Evolutionary conservation across 2,797 vertebrate species (phyloP).

Genomic region (Rhinichthys osculus): DNA sequence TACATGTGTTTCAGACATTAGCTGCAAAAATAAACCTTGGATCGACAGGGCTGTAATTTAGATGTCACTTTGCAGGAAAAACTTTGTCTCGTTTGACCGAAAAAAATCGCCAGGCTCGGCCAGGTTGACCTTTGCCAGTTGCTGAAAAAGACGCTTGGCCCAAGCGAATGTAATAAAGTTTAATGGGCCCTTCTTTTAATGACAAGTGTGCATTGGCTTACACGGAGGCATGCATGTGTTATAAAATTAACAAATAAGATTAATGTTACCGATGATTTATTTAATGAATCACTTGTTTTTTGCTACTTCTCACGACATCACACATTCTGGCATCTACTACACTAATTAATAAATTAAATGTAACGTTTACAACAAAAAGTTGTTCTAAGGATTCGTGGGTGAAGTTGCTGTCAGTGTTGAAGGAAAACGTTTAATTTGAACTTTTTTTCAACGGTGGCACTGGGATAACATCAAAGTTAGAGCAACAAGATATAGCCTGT

Average conservation of each 20-base stretch:
- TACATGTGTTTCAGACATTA: slow-evolving; percentile 62
- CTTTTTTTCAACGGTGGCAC: not conserved
- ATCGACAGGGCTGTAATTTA: slow-evolving; percentile 57
- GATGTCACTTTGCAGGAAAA: slow-evolving; percentile 49
- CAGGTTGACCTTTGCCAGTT: slow-evolving; percentile 32
- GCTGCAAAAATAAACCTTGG: slow-evolving; percentile 65
- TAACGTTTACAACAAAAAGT: slow-evolving; percentile 1
- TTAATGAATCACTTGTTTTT: slow-evolving; percentile 20
- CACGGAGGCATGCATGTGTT: not conserved
- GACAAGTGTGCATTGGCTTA: slow-evolving; percentile 14
- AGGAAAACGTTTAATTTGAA: not conserved
- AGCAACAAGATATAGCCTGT: slow-evolving; percentile 21
- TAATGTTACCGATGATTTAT: not conserved
- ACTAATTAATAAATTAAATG: slow-evolving; percentile 6
- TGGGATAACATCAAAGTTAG: slow-evolving; percentile 22
- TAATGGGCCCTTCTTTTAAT: slow-evolving; percentile 33
- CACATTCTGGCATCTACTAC: not conserved
- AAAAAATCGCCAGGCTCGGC: slow-evolving; percentile 29
- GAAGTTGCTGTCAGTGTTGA: slow-evolving; percentile 22
- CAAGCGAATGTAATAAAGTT: slow-evolving; percentile 48
- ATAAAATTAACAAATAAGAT: slow-evolving; percentile 9
- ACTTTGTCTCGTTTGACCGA: slow-evolving; percentile 46
- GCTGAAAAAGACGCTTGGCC: slow-evolving; percentile 16
- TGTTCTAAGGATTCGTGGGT: slow-evolving; percentile 6
- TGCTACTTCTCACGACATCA: not conserved